phyloP scores from a whole-genome alignment of 2,113 vertebrate species.

The Cygnus atratus region DNA sequence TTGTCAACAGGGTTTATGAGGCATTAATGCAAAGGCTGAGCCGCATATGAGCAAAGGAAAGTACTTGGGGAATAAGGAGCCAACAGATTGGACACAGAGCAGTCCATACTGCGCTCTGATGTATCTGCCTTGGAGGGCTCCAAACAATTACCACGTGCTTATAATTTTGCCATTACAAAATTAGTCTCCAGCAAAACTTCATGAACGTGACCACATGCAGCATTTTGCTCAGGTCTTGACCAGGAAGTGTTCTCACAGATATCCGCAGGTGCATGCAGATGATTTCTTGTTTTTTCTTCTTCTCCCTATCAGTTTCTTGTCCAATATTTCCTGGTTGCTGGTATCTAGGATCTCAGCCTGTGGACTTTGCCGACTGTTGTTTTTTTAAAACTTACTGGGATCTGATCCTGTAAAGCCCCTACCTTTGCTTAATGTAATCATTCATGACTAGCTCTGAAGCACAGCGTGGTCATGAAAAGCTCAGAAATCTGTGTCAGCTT shows the following conservation, averaged over 20 bases:
- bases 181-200: not conserved
- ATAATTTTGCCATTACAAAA: not conserved
- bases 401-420: not conserved
- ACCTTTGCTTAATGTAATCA: not conserved
- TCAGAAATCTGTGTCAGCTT: not conserved
- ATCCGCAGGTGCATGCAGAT: accelerated
- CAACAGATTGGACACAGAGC: accelerated
- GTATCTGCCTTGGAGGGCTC: not conserved
- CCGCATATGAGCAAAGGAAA: not conserved
- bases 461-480: not conserved
- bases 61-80: not conserved
- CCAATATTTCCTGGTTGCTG: not conserved
- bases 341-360: not conserved
- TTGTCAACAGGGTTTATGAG: not conserved
- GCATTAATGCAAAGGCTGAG: not conserved
- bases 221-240: not conserved
- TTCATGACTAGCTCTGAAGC: not conserved
- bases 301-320: not conserved
- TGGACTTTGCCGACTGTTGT: not conserved
- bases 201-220: not conserved
- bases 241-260: not conserved
- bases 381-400: not conserved
- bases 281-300: not conserved
- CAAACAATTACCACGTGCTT: not conserved
- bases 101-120: not conserved